Evolutionary conservation across 2,113 vertebrate species (phyloP).

Genomic region (Thinocorus orbignyianus): DNA sequence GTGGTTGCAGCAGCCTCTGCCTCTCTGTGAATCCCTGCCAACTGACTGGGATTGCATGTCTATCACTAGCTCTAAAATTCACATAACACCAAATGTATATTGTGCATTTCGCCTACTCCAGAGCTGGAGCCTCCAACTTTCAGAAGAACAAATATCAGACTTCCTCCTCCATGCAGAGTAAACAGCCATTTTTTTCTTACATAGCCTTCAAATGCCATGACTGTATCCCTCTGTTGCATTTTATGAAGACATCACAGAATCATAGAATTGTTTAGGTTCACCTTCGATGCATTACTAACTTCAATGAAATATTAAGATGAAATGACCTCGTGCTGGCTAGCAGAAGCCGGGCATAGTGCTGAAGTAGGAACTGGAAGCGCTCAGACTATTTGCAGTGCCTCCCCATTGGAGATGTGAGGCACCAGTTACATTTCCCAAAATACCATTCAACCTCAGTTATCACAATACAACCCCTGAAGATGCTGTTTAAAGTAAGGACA

Average conservation of each 20-base stretch:
- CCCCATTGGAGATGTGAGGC: background rate
- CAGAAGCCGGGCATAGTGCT: background rate
- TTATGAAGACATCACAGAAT: background rate
- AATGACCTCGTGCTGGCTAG: background rate
- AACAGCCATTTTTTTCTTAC: background rate
- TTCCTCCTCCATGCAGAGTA: background rate
- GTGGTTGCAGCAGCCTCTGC: slow-evolving; percentile 36
- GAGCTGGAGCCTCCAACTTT: background rate
- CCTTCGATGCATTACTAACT: background rate
- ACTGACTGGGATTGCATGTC: background rate
- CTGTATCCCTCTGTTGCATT: background rate
- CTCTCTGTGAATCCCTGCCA: slow-evolving; percentile 23
- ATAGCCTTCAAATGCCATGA: background rate
- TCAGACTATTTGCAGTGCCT: background rate
- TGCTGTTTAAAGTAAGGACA: background rate
- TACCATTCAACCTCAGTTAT: background rate
- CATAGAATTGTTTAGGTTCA: background rate
- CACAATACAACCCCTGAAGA: background rate
- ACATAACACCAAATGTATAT: background rate
- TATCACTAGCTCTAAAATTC: slow-evolving; percentile 35
- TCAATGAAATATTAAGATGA: background rate
- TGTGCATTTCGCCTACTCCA: background rate
- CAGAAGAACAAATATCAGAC: background rate
- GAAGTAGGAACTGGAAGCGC: background rate
- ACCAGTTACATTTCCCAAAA: background rate